Evolutionary conservation across 2,888 invertebrate species (phyloP).

Genomic region (Caenorhabditis wallacei): DNA sequence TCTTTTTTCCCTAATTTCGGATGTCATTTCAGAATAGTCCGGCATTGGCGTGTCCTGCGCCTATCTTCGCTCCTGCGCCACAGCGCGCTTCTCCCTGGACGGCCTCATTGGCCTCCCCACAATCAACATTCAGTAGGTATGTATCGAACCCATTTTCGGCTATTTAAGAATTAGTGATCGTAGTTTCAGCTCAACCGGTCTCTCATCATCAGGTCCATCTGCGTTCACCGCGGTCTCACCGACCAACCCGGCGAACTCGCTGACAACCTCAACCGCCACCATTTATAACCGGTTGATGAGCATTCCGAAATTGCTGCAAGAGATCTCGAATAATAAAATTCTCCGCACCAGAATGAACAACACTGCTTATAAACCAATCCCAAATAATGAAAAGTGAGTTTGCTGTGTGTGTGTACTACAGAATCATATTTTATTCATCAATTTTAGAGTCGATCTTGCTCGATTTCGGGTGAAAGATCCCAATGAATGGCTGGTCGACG

Average conservation of each 20-base stretch:
- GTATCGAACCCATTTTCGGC: not conserved
- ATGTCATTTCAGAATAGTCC: constrained; percentile 68
- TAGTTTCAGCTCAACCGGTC: constrained; percentile 63
- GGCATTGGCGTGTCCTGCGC: constrained; percentile 74
- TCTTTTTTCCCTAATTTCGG: not conserved
- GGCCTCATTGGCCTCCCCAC: constrained; percentile 67
- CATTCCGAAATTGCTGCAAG: constrained; percentile 69
- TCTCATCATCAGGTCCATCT: constrained; percentile 68
- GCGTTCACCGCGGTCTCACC: constrained; percentile 75
- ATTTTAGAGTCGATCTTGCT: constrained; percentile 78
- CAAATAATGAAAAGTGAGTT: constrained; percentile 78
- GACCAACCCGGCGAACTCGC: constrained; percentile 34
- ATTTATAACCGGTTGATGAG: constrained; percentile 76
- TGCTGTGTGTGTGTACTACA: not conserved
- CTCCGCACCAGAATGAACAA: constrained; percentile 75
- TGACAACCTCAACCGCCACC: constrained; percentile 50
- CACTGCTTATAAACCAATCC: constrained; percentile 79
- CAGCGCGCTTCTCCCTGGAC: constrained; percentile 67
- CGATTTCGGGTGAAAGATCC: constrained; percentile 83
- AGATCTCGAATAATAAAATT: constrained; percentile 67
- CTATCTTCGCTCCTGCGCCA: constrained; percentile 67
- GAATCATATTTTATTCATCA: constrained; percentile 18
- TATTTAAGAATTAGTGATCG: not conserved
- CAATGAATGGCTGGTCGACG: constrained; percentile 80
- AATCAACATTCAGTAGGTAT: constrained; percentile 51